Conservation (phyloP, 2,113 vertebrate genomes). For the Callithrix jacchus region DNA sequence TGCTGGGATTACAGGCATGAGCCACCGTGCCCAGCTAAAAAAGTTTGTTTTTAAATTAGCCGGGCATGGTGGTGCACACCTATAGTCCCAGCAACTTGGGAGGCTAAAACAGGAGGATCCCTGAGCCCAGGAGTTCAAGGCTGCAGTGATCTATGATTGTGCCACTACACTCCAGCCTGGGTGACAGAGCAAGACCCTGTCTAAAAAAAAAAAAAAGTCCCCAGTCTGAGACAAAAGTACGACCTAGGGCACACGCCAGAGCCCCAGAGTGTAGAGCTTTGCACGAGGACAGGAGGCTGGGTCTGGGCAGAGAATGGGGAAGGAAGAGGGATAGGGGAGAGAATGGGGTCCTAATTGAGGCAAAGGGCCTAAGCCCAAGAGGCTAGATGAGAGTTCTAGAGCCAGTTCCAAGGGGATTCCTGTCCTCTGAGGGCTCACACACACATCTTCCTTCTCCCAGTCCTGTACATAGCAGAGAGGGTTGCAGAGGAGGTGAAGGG, state of each 20-base stretch:
- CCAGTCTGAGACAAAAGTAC: background rate
- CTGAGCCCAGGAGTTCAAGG: no score
- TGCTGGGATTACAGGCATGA: no score
- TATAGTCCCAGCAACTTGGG: no score
- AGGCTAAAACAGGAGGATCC: no score
- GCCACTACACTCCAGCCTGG: no score
- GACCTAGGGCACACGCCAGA: background rate
- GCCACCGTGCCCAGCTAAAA: no score
- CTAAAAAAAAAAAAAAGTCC: background rate
- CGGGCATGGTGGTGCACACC: no score
- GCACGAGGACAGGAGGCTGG: background rate
- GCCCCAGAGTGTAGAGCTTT: background rate
- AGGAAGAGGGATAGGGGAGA: background rate
- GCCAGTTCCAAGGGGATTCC: background rate
- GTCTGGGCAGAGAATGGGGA: background rate
- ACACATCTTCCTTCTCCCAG: background rate
- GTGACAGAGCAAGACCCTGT: no score
- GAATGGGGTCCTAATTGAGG: background rate
- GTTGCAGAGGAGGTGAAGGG: background rate
- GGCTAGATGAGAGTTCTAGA: background rate
- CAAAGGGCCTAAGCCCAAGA: background rate
- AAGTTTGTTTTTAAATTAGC: no score
- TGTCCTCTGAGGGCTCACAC: background rate
- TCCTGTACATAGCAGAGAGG: background rate
- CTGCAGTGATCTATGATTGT: no score